Evolutionary conservation across 2,888 invertebrate genomes (phyloP).

Genomic region (Halictus ligatus): DNA sequence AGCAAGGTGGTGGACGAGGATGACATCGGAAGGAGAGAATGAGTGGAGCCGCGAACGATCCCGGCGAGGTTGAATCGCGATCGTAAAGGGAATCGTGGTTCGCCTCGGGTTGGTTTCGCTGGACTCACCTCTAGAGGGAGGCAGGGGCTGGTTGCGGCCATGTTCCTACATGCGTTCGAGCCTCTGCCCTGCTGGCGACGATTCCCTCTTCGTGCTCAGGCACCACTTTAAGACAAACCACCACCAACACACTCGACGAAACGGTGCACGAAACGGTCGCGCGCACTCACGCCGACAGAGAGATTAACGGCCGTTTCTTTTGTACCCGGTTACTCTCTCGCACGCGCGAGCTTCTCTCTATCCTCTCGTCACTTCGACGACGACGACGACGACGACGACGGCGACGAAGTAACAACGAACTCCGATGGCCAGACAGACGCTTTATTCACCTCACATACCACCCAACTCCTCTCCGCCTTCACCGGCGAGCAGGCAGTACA

Average conservation of each 20-base stretch:
- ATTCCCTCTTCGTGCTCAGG: conserved; percentile 76
- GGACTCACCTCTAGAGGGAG: conserved; percentile 84
- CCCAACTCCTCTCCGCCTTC: conserved; percentile 12
- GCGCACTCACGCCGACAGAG: conserved; percentile 5
- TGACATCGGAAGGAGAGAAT: not conserved
- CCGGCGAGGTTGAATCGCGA: not conserved
- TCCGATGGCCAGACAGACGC: not conserved
- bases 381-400: not conserved
- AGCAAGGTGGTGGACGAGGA: not conserved
- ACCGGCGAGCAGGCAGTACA: not conserved
- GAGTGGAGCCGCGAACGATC: not conserved
- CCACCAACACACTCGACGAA: conserved; percentile 68
- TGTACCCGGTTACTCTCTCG: not conserved
- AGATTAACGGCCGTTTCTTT: not conserved
- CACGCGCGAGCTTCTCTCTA: not conserved
- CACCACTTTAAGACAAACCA: conserved; percentile 60
- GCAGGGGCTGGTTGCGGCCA: conserved; percentile 84
- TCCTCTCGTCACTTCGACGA: not conserved
- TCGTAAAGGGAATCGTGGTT: conserved; percentile 29
- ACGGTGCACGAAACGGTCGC: conserved; percentile 16
- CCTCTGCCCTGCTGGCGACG: conserved; percentile 83
- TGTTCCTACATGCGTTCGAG: conserved; percentile 84
- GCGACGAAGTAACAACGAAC: not conserved
- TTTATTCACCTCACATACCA: conserved; percentile 51
- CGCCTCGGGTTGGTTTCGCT: conserved; percentile 64